Evolutionary conservation across 2,797 vertebrate species (phyloP).

Genomic region (Rhinoraja longicauda): DNA sequence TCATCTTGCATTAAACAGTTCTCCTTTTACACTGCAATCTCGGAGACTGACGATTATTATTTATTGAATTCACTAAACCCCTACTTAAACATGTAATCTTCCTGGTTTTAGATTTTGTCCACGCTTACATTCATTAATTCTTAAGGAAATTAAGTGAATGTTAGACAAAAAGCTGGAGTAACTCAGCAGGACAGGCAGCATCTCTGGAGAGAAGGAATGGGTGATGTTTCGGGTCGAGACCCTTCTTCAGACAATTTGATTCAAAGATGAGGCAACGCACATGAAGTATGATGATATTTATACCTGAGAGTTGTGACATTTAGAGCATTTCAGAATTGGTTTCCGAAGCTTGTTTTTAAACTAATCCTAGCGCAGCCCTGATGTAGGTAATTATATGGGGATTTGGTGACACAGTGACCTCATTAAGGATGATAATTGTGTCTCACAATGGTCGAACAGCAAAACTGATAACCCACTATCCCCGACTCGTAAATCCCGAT

Average conservation of each 20-base stretch:
- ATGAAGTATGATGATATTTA: background rate
- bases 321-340: background rate
- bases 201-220: too few relatives aligned
- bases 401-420: background rate
- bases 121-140: background rate
- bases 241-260: background rate
- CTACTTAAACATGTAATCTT: background rate
- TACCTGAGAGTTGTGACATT: background rate
- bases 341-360: background rate
- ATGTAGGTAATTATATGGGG: background rate
- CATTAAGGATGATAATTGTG: background rate
- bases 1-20: background rate
- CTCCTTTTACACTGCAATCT: background rate
- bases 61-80: background rate
- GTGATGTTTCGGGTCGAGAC: too few relatives aligned
- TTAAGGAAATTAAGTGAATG: background rate
- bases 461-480: too few relatives aligned
- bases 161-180: background rate
- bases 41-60: background rate
- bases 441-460: background rate
- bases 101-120: background rate
- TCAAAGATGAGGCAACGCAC: background rate
- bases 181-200: too few relatives aligned
- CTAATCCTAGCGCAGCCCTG: background rate
- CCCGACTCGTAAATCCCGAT: too few relatives aligned